A percentile compares a stretch with the other conserved stretches of the same genome.
Evolutionary conservation across 1,140 invertebrate genomes (phyloP).

Genomic region (Steinernema feltiae): DNA sequence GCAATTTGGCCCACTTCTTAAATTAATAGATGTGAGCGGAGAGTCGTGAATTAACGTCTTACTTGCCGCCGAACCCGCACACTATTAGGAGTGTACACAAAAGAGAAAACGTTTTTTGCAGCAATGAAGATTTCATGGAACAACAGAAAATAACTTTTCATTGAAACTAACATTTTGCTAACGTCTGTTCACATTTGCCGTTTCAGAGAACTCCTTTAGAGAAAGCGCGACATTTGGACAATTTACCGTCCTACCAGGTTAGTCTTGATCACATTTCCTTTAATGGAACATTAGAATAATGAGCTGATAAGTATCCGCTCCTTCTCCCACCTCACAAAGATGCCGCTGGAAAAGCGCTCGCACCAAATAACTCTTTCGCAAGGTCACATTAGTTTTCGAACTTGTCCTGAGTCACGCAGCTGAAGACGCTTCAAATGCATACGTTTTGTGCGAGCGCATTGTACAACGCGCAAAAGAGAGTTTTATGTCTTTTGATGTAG

Average conservation of each 20-base stretch:
- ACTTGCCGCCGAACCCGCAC: neutral
- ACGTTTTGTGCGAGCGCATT: neutral
- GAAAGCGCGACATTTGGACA: constrained; percentile 55
- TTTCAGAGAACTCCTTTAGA: constrained; percentile 57
- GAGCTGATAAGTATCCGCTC: neutral
- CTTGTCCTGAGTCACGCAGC: neutral
- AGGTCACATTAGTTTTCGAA: too few species aligned
- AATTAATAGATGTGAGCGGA: constrained; percentile 4
- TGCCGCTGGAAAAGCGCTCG: too few species aligned
- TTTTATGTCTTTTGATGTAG: too few species aligned
- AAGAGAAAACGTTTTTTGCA: neutral
- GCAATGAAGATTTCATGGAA: neutral
- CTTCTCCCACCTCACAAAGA: neutral
- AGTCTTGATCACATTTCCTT: neutral
- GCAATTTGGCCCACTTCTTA: constrained; percentile 11
- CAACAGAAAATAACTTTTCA: neutral
- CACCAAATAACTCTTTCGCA: too few species aligned
- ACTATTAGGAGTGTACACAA: neutral
- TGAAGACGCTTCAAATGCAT: neutral
- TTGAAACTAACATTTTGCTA: neutral
- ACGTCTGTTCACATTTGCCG: neutral
- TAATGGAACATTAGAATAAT: neutral
- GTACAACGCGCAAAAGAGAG: too few species aligned
- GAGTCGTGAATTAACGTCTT: neutral
- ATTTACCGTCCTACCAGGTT: constrained; percentile 56